Base-by-base conservation (phyloP, 1,140 invertebrate species). In the Globodera ellingtonae region DNA sequence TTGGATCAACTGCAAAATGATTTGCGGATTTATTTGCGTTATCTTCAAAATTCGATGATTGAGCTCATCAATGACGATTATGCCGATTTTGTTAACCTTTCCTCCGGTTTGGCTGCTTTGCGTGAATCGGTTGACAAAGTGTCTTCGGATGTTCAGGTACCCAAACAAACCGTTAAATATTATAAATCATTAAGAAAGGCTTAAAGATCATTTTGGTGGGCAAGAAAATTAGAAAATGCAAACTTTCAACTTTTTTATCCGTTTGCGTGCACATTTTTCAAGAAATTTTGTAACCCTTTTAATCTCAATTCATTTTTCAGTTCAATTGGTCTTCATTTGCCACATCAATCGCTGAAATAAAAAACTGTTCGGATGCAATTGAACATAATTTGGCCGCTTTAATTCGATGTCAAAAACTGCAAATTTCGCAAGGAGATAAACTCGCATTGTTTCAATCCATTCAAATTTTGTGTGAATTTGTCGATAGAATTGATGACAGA, bases 31-130 rank as follows among this genome's bases (percentile, higher is more conserved):
- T 97, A 97, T 89, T 90, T 97, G 50, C 97, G 96, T 91, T 92
- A 94, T 15, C 90, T 98, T 6, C 91, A 95, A 84, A 93, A 94
- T 82, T 94, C 95, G 3, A 95, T 98, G 94, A 95, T 98, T 82
- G 95, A 98, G 90, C 91, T 98, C 0, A 97, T 98, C 78, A 98
- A 98, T 90, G 94, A 95, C 89, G 96, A 98, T 89, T 98, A 98
- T 91, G 94, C 94, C 4, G 95, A 98, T 90, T 98, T 98, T 92
- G 95, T 98, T 8, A 96, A 96, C 91, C 90, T 98, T 62, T 97
- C 95, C 48, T 95, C 94, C 35, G 96, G 96, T 90, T 91, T 98
- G 81, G 95, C 92, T 78, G 90, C 18, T 75, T 85, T 85, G 44
- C 80, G 86, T 67, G 86, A 85, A 10, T 81, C 83, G 7, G 82